phyloP scores from a whole-genome alignment of 2,797 vertebrate genomes.

The Diplodus sargus region DNA sequence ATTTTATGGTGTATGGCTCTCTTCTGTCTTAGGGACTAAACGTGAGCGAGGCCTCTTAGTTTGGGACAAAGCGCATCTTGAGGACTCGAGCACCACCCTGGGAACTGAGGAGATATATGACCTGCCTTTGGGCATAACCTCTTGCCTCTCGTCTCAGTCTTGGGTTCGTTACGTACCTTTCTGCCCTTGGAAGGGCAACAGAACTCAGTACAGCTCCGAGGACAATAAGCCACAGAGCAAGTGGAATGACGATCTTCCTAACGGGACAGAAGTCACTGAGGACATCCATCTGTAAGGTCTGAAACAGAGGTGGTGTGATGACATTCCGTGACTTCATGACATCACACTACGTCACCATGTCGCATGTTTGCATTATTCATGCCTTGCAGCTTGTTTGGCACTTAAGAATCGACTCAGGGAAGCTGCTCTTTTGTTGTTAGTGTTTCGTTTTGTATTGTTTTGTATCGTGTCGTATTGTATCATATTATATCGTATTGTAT shows the following conservation, averaged over 20 bases:
- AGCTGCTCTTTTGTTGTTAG: too few species aligned
- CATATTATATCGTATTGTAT: too few species aligned
- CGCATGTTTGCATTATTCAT: too few species aligned
- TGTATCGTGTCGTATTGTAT: too few species aligned
- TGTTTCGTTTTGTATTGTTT: too few species aligned
- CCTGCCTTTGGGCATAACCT: conserved; percentile 89
- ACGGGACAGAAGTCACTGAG: conserved; percentile 15
- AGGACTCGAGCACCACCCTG: conserved; percentile 37
- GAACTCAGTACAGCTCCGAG: conserved; percentile 3
- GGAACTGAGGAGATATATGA: conserved; percentile 84
- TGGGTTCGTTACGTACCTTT: conserved; percentile 87
- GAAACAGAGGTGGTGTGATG: not conserved
- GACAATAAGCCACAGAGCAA: not conserved
- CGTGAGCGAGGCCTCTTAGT: conserved; percentile 88
- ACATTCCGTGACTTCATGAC: too few species aligned
- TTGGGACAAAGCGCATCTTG: conserved; percentile 76
- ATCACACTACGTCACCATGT: too few species aligned
- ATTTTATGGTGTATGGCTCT: not conserved
- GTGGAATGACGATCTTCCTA: not conserved
- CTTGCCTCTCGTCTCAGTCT: conserved; percentile 74
- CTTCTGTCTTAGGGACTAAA: conserved; percentile 83
- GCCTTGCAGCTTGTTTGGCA: too few species aligned
- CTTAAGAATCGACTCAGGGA: too few species aligned
- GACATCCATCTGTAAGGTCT: conserved; percentile 45
- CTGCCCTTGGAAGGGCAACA: conserved; percentile 79